A percentile compares a stretch with the other conserved stretches of the same genome.
phyloP scores from a whole-genome alignment of 2,888 invertebrate species.

The Rhagophthalmus giganteus region DNA sequence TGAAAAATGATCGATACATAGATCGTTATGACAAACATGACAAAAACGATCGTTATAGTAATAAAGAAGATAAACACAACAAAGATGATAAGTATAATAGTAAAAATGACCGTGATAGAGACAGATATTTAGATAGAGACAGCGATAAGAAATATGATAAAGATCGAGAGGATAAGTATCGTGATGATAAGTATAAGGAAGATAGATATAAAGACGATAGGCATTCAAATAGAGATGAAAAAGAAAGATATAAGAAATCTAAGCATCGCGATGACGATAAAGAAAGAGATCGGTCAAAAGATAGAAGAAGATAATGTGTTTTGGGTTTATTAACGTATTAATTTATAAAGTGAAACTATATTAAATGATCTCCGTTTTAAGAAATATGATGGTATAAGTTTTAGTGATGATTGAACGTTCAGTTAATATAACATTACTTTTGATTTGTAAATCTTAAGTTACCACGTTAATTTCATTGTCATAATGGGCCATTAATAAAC shows the following conservation, averaged over 20 bases:
- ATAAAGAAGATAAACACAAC: slow-evolving; percentile 34
- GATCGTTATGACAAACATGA: slow-evolving; percentile 53
- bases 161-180: slow-evolving; percentile 42
- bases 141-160: slow-evolving; percentile 43
- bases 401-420: no score
- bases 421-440: no score
- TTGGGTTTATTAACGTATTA: no score
- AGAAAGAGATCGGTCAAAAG: slow-evolving; percentile 29
- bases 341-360: no score
- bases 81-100: slow-evolving; percentile 43
- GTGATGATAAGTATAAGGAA: slow-evolving; percentile 43
- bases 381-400: no score
- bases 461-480: no score
- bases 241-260: slow-evolving; percentile 43
- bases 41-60: slow-evolving; percentile 42
- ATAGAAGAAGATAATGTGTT: slow-evolving; percentile 24
- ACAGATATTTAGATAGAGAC: slow-evolving; percentile 42
- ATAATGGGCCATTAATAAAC: no score
- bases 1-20: slow-evolving; percentile 51
- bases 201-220: slow-evolving; percentile 41
- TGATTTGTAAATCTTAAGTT: no score
- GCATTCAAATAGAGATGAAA: slow-evolving; percentile 32
- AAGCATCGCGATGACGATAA: slow-evolving; percentile 44
- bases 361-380: no score
- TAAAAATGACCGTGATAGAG: slow-evolving; percentile 39